Conservation (phyloP, 2,797 vertebrate species). For the Vultur gryphus region DNA sequence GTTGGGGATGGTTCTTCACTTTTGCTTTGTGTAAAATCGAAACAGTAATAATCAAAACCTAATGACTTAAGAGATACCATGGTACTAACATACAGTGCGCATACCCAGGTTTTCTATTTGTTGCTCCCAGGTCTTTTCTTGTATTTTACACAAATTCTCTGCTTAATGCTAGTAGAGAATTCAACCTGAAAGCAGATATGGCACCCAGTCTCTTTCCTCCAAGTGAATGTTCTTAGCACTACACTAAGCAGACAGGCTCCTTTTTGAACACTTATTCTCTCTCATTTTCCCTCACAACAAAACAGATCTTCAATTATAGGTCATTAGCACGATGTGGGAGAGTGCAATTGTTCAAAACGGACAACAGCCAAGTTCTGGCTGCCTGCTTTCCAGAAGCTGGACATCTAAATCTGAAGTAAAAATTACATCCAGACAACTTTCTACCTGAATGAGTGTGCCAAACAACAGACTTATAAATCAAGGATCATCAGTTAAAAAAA, state of each 20-base stretch:
- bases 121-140: not conserved
- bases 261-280: not conserved
- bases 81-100: not conserved
- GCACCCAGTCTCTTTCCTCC: not conserved
- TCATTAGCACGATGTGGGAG: not conserved
- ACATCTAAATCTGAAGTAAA: not conserved
- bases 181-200: not conserved
- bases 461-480: not conserved
- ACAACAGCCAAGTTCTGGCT: not conserved
- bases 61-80: not conserved
- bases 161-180: not conserved
- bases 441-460: not conserved
- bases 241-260: not conserved
- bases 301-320: not conserved
- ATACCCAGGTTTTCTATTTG: not conserved
- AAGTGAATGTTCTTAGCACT: not conserved
- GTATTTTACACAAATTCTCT: not conserved
- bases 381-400: not conserved
- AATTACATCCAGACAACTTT: not conserved
- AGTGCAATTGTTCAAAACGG: not conserved
- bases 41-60: not conserved
- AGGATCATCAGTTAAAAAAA: not conserved
- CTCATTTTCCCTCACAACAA: not conserved
- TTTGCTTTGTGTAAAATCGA: not conserved
- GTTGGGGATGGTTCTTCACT: not conserved